Evolutionary conservation across 2,797 vertebrate species (phyloP).

Genomic region (Tragelaphus eurycerus): DNA sequence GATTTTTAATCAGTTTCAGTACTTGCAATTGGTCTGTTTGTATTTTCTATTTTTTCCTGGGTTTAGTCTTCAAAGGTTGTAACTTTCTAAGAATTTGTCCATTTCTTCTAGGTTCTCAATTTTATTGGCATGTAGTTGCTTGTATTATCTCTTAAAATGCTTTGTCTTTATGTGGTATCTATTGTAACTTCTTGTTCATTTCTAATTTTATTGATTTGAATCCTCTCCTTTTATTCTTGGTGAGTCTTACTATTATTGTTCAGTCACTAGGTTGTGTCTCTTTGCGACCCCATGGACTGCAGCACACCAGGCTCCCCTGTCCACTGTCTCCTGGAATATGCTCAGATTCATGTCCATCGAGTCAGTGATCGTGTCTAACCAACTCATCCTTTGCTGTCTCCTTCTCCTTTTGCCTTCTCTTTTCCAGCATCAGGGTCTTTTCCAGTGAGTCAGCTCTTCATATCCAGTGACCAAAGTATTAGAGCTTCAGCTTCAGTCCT

Average conservation of each 20-base stretch:
- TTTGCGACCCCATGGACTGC: not conserved
- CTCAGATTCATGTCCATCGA: not conserved
- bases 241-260: not conserved
- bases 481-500: not conserved
- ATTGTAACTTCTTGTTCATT: not conserved
- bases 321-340: not conserved
- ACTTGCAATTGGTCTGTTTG: not conserved
- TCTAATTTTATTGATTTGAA: not conserved
- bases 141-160: not conserved
- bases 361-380: not conserved
- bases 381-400: not conserved
- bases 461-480: not conserved
- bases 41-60: not conserved
- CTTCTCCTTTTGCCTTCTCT: not conserved
- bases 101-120: not conserved
- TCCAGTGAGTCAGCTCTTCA: not conserved
- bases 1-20: not conserved
- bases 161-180: not conserved
- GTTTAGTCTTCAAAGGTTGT: not conserved
- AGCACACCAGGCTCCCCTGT: not conserved
- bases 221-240: not conserved
- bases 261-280: not conserved
- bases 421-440: not conserved
- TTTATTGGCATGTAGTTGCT: not conserved
- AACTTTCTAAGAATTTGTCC: not conserved